Base-by-base conservation (phyloP, 2,888 invertebrate genomes). In the Actias luna region DNA sequence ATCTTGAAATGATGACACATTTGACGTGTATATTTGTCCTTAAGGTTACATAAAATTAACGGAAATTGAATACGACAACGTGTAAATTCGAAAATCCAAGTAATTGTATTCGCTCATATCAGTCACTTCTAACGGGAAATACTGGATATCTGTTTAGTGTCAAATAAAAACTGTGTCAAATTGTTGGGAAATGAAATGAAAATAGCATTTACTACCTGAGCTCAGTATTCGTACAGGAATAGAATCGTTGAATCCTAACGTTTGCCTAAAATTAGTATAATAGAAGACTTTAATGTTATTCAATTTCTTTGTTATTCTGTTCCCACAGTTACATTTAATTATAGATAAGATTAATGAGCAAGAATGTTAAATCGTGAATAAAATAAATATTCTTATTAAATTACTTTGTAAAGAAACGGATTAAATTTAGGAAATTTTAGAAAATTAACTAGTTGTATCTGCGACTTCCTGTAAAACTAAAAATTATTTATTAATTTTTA, bases 141-240 rank as follows among this genome's bases (percentile, higher is more conserved):
- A 18, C 35, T 14, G 22, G 31, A 52, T 18, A 18, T 59, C 35
- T 29, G 29, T 16, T 55, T 59, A 39, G 52, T 18, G 36, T 52
- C 52, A 63, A 52, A 63, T 63, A 72, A 65, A 76, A 84, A 79
- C 77, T 80, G 75, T 85, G 84, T 83, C 84, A 84, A 76, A 78
- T 71, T 70, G 79, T 82, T 77, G 78, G 75, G 82, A 84, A 85
- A 83, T 80, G 73, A 73, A 80, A 75, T 82, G 70, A 74, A 83
- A 85, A 85, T 84, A 83, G 81, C 78, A 67, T 75, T 74, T 71
- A 74, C 75, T 80, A 82, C 82, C 82, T 84, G 82, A 69, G 73
- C 71, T 77, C 77, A 76, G 73, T 63, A 65, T 60, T 58, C 64
- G 64, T 61, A 68, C 74, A 64, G 70, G 78, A 84, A 82, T 81